Evolutionary conservation across 2,888 invertebrate species (phyloP).

Genomic region (Drosophila ezoana): DNA sequence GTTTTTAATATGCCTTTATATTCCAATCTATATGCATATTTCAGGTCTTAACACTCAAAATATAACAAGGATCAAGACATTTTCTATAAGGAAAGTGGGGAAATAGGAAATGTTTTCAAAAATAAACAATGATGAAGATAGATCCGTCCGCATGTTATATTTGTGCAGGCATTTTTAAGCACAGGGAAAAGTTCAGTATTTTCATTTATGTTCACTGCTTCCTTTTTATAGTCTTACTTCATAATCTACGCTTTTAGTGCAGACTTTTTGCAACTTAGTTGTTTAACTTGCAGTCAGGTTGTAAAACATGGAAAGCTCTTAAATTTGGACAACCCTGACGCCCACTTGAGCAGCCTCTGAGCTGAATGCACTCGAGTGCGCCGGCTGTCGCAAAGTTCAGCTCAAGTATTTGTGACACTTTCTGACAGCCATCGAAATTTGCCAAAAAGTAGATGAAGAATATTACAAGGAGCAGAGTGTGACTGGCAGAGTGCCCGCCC

Average conservation of each 20-base stretch:
- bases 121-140: too few species aligned
- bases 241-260: slow-evolving; percentile 3
- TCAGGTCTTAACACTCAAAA: too few species aligned
- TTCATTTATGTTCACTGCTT: too few species aligned
- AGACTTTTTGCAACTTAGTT: slow-evolving; percentile 17
- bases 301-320: slow-evolving; percentile 27
- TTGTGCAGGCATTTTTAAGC: too few species aligned
- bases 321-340: slow-evolving; percentile 10
- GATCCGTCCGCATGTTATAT: too few species aligned
- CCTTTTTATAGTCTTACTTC: not conserved
- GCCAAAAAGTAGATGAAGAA: slow-evolving; percentile 49
- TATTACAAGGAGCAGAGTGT: slow-evolving; percentile 15
- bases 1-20: too few species aligned
- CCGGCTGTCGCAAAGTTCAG: slow-evolving; percentile 21
- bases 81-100: too few species aligned
- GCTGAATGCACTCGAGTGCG: slow-evolving; percentile 33
- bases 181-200: not conserved
- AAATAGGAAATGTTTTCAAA: too few species aligned
- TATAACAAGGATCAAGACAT: too few species aligned
- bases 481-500: slow-evolving; percentile 4
- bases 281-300: slow-evolving; percentile 19
- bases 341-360: slow-evolving; percentile 17
- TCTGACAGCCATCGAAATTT: slow-evolving; percentile 64
- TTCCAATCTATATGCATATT: too few species aligned
- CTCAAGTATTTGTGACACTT: slow-evolving; percentile 70